Conservation (phyloP, 2,113 vertebrate species). For the Pristiophorus japonicus region DNA sequence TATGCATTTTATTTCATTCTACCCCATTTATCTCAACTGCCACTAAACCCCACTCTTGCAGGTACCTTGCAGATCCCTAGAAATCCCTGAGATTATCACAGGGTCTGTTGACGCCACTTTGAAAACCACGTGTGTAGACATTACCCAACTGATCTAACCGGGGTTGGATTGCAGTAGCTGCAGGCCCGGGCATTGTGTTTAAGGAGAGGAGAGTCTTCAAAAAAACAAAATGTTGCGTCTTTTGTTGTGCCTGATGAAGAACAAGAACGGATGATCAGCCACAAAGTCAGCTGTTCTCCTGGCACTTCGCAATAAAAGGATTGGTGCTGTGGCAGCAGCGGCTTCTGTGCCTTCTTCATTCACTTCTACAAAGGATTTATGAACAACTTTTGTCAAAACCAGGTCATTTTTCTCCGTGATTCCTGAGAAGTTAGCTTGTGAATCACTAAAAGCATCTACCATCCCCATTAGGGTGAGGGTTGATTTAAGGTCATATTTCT, state of each 20-base stretch:
- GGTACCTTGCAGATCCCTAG: background rate
- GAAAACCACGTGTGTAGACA: background rate
- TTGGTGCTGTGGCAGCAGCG: conserved; percentile 60
- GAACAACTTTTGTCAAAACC: conserved; percentile 69
- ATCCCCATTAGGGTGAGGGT: conserved; percentile 58
- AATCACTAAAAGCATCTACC: too few species aligned
- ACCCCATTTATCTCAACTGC: background rate
- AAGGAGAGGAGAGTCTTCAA: conserved; percentile 55
- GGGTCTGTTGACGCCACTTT: background rate
- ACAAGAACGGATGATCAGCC: conserved; percentile 62
- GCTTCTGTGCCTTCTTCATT: conserved; percentile 84
- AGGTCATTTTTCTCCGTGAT: conserved; percentile 67
- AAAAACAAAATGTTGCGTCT: conserved; percentile 58
- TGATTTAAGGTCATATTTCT: conserved; percentile 62
- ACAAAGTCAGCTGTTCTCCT: conserved; percentile 43
- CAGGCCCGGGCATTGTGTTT: background rate
- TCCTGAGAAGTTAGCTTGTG: conserved; percentile 65
- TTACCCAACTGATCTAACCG: background rate
- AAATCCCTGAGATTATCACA: background rate
- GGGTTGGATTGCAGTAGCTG: background rate
- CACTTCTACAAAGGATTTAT: conserved; percentile 78
- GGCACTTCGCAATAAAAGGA: conserved; percentile 53
- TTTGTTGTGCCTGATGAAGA: conserved; percentile 59
- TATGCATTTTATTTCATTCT: background rate
- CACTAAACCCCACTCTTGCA: background rate